Base-by-base conservation (phyloP, 2,888 invertebrate species). In the Tiliacea aurago region DNA sequence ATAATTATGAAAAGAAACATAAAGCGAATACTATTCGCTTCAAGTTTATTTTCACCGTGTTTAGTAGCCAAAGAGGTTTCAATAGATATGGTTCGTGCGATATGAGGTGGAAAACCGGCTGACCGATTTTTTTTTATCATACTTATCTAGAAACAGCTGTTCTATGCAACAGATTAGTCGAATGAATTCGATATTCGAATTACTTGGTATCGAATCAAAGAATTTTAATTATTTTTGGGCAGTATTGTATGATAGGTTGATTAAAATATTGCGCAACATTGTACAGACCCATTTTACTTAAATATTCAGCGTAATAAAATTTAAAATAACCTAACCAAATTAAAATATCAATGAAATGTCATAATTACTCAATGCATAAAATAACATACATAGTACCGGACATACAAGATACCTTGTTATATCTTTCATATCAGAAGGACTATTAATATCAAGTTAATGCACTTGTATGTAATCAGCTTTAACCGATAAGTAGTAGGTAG, bases 401-500 rank as follows among this genome's bases (percentile, higher is more conserved):
- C 41, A 66, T 33, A 62, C n/a, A 80, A 51, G 68, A 66, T 63
- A 70, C 13, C 43, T 53, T 18, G 45, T 61, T 23, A 47, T 84
- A 86, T 84, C 74, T 43, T 11, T 55, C 28, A 55, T 84, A 84
- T 84, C 86, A 62, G 23, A 70, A 69, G 63, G 11, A 70, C 58
- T 63, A 49, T 70, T 74, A 72, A 76, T 70, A 68, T 72, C 58
- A 70, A 69, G 86, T 86, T 86, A 86, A 78, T 86, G 85, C 84
- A 86, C 78, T 84, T 76, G 33, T 20, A 37, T 55, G n/a, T 81
- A 70, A 86, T 84, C 85, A 69, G 56, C 43, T 63, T 62, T 28
- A 47, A 58, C 55, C 20, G 64, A 69, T 83, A 70, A 53, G 23
- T 33, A 23, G n/a, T 43, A 10, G 18, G 4, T 67, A 65, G 71